Percentiles rank a stretch among this genome's conserved stretches.
These are phyloP conservation scores for Terebella lapidaria DNA, from an alignment of 2,888 invertebrate genomes.

Conservation along the genomic window DNA sequence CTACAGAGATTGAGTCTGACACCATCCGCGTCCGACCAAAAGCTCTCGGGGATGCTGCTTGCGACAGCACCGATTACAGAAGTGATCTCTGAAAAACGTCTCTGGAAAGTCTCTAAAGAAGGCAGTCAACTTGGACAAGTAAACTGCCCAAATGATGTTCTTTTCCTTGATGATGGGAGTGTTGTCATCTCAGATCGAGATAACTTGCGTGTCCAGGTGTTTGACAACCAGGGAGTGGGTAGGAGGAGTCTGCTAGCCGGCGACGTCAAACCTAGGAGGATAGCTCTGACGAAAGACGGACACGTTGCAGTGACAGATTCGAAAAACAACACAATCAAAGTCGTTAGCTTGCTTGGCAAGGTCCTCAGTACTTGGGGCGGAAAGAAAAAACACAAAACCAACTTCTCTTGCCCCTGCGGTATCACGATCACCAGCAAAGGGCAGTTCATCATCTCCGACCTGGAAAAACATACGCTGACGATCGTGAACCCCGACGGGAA, in stretches of 20 bases:
- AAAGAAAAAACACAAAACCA: slow-evolving; percentile 22
- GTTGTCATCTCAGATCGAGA: slow-evolving; percentile 40
- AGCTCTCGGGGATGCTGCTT: background rate
- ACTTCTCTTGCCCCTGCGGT: slow-evolving; percentile 41
- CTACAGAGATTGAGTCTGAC: background rate
- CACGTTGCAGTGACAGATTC: slow-evolving; percentile 42
- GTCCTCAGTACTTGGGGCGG: background rate
- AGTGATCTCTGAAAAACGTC: background rate
- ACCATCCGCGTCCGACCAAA: background rate
- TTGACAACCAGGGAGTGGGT: slow-evolving; percentile 22
- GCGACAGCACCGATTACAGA: background rate
- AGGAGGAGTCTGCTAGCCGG: slow-evolving; percentile 22
- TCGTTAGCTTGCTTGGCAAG: slow-evolving; percentile 17
- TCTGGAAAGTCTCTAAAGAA: slow-evolving; percentile 12
- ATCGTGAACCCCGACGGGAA: slow-evolving; percentile 25
- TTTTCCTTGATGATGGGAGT: slow-evolving; percentile 28
- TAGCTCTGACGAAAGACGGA: slow-evolving; percentile 32
- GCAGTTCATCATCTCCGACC: slow-evolving; percentile 40
- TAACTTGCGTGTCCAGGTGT: slow-evolving; percentile 40
- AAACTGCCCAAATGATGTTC: slow-evolving; percentile 40
- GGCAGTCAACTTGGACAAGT: slow-evolving; percentile 10
- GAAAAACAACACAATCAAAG: slow-evolving; percentile 35
- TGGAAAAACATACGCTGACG: slow-evolving; percentile 32
- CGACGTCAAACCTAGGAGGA: slow-evolving; percentile 36
- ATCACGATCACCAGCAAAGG: slow-evolving; percentile 34